Conservation (phyloP, 2,113 vertebrate genomes). For the Pituophis catenifer region DNA sequence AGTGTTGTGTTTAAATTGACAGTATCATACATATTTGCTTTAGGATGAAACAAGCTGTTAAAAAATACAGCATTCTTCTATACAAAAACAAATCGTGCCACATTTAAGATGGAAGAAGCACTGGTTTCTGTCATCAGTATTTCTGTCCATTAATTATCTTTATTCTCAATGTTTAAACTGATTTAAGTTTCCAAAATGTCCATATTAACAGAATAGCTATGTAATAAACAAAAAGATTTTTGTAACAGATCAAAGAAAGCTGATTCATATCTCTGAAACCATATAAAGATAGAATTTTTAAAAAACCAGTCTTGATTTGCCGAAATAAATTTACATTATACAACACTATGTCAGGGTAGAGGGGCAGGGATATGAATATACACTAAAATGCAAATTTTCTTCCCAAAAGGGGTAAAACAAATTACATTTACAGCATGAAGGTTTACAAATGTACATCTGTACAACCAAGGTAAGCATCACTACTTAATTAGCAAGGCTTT, state of each 20-base stretch:
- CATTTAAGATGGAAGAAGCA: constrained; percentile 86
- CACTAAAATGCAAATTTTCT: constrained; percentile 94
- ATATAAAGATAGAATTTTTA: constrained; percentile 88
- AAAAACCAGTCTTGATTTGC: constrained; percentile 93
- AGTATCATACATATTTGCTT: constrained; percentile 98
- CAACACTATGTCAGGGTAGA: constrained; percentile 91
- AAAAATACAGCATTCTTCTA: constrained; percentile 99
- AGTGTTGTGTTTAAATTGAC: constrained; percentile 96
- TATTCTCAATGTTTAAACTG: constrained; percentile 78
- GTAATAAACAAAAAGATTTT: constrained; percentile 89
- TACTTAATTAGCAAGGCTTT: constrained; percentile 94
- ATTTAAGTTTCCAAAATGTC: constrained; percentile 75
- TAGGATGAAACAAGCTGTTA: constrained; percentile 90
- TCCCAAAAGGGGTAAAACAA: constrained; percentile 91
- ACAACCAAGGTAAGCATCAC: constrained; percentile 93
- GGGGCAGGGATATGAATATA: constrained; percentile 90
- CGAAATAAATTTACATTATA: constrained; percentile 97
- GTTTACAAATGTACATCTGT: constrained; percentile 99
- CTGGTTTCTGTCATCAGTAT: constrained; percentile 78
- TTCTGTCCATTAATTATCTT: constrained; percentile 81
- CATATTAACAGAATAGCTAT: constrained; percentile 86
- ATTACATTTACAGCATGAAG: constrained; percentile 99
- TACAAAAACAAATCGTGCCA: constrained; percentile 94
- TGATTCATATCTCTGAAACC: constrained; percentile 85
- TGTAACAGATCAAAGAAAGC: constrained; percentile 89